These are phyloP conservation scores for Ciconia nigra DNA, from an alignment of 2,797 vertebrate species.

Conservation along the genomic window DNA sequence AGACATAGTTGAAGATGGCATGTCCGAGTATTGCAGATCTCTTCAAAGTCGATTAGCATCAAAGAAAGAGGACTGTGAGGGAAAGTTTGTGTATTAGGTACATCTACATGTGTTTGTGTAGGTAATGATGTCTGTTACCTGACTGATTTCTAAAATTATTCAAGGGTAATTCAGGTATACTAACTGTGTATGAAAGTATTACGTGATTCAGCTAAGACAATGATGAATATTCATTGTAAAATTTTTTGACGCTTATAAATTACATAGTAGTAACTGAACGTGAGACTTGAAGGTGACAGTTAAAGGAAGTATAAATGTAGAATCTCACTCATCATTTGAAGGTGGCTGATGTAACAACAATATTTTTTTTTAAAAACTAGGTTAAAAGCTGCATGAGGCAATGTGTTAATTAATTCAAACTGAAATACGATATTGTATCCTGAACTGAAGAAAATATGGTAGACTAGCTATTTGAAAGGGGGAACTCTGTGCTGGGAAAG, in stretches of 20 bases:
- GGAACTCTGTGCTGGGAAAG: neutral
- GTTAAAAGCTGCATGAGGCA: neutral
- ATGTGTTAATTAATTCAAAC: neutral
- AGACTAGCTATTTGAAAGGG: neutral
- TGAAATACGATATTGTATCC: neutral
- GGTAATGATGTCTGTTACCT: neutral
- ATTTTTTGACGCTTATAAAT: neutral
- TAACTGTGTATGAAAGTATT: neutral
- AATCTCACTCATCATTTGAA: neutral
- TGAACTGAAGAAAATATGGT: neutral
- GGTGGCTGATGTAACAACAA: neutral
- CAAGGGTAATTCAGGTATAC: neutral
- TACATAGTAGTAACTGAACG: neutral
- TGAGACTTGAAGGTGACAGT: neutral
- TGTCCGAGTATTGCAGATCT: neutral
- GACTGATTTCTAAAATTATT: neutral
- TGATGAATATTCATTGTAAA: neutral
- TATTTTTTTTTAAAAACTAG: accelerated
- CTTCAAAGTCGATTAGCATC: neutral
- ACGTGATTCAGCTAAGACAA: neutral
- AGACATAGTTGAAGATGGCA: neutral
- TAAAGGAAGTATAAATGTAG: neutral
- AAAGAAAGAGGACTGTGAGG: neutral
- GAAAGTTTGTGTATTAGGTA: neutral
- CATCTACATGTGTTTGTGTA: neutral